A percentile compares a stretch with the other conserved stretches of the same genome.
phyloP scores from a whole-genome alignment of 2,113 vertebrate genomes.

The Tiliqua scincoides region DNA sequence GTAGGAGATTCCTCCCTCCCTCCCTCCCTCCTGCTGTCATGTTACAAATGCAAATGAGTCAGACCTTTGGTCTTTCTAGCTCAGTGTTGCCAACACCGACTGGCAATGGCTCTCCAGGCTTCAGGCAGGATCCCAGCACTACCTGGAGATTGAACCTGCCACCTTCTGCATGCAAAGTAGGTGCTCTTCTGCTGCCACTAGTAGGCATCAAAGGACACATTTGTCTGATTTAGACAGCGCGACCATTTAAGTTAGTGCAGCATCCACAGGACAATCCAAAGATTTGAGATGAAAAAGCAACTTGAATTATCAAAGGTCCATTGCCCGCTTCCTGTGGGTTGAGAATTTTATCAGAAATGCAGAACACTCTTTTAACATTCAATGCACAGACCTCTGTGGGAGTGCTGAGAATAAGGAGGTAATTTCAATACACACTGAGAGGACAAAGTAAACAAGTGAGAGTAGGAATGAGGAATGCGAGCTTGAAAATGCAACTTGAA shows the following conservation, averaged over 20 bases:
- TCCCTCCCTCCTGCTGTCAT: not conserved
- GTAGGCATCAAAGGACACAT: too few relatives aligned
- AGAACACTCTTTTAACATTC: not conserved
- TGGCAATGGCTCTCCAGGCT: too few relatives aligned
- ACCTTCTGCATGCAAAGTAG: too few relatives aligned
- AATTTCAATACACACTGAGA: not conserved
- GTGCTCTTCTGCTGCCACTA: not conserved
- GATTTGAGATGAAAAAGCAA: not conserved
- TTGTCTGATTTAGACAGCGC: not conserved
- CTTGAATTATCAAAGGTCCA: not conserved
- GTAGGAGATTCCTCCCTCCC: not conserved
- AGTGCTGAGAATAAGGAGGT: not conserved
- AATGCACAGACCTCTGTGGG: not conserved
- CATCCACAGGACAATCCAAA: not conserved
- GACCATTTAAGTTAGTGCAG: not conserved
- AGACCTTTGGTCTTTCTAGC: too few relatives aligned
- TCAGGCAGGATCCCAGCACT: too few relatives aligned
- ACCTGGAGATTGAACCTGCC: too few relatives aligned
- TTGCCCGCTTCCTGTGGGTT: not conserved
- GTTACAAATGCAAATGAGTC: not conserved
- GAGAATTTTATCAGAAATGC: not conserved
- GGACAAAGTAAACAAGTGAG: slow-evolving; percentile 27
- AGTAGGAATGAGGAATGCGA: slow-evolving; percentile 25
- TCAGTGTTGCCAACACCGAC: too few relatives aligned
- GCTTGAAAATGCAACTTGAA: slow-evolving; percentile 24